Evolutionary conservation across 2,888 invertebrate species (phyloP), one percentile per base, ranked within the genome.

Genomic region (Dendrolimus houi): DNA sequence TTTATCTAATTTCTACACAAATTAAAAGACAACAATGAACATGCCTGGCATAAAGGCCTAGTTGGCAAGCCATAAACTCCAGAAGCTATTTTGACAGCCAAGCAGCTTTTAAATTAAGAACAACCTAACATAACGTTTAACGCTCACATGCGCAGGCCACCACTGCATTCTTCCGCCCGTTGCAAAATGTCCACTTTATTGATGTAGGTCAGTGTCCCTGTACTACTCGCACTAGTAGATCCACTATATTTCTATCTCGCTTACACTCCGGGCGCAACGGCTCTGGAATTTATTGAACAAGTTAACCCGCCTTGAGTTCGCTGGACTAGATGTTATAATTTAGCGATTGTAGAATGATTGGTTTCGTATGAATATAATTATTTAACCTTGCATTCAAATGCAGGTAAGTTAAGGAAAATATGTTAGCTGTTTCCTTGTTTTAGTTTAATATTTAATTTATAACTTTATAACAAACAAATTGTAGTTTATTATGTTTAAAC

Each of bases 161-260:
- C 47, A 9, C 54, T 52, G 55, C 83, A 84, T 84, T 83, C 83
- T 75, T 79, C 74, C 74, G 71, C 69, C 71, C 71, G 67, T 70
- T 67, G 77, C 77, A 67, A 75, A 81, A 76, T 80, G 78, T 79
- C 79, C 81, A 82, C 47, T 74, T 79, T 79, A 81, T 85, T 87
- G 87, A 87, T 87, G 87, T 87, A 87, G 87, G 86, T 87, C 87
- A 87, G 74, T 74, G 64, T 64, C 60, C 62, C 69, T 62, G 65
- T 64, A 64, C 70, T 71, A 60, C 59, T n/a, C 56, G 57, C 55
- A 42, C 53, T 7, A 10, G 7, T 40, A 8, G 13, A 47, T 13
- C 61, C 59, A 57, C 40, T 58, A 56, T 53, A 58, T 77, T 8
- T 13, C 12, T 42, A 42, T 54, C 29, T 40, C 47, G 14, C 52